Conservation (phyloP, 2,797 vertebrate genomes). For the Loriculus beryllinus region DNA sequence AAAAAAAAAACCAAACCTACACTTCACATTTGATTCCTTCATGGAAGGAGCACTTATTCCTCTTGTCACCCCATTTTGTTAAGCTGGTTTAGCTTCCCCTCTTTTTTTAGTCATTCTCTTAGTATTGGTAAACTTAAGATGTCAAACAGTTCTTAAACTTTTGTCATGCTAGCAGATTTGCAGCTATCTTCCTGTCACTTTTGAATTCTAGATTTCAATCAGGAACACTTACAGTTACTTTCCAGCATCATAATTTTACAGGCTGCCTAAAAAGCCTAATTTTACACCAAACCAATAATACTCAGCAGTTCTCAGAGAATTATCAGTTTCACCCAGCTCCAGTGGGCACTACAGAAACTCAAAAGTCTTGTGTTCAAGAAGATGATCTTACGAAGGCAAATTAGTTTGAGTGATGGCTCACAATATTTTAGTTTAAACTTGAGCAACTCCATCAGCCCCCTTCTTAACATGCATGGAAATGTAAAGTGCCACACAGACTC, state of each 20-base stretch:
- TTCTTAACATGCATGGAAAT: not conserved
- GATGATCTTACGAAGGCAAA: not conserved
- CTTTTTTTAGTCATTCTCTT: not conserved
- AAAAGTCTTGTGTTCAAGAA: not conserved
- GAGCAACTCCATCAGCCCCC: fast-evolving
- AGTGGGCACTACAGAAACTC: not conserved
- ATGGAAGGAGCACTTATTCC: not conserved
- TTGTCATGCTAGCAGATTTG: not conserved
- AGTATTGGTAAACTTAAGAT: not conserved
- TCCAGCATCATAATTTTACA: not conserved
- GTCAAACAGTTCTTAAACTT: not conserved
- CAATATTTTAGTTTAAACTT: not conserved
- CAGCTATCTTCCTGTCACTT: not conserved
- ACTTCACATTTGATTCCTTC: not conserved
- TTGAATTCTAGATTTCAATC: slow-evolving; percentile 16
- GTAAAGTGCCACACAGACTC: not conserved
- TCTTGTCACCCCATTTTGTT: not conserved
- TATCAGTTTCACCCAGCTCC: not conserved
- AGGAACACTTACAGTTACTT: not conserved
- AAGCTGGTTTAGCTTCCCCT: not conserved
- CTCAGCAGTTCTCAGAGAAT: not conserved
- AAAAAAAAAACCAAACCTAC: fast-evolving
- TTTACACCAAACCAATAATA: not conserved
- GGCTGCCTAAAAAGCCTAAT: not conserved
- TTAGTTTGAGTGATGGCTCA: not conserved